Conservation (phyloP, 2,888 invertebrate species). For the Octonoba sinensis region DNA sequence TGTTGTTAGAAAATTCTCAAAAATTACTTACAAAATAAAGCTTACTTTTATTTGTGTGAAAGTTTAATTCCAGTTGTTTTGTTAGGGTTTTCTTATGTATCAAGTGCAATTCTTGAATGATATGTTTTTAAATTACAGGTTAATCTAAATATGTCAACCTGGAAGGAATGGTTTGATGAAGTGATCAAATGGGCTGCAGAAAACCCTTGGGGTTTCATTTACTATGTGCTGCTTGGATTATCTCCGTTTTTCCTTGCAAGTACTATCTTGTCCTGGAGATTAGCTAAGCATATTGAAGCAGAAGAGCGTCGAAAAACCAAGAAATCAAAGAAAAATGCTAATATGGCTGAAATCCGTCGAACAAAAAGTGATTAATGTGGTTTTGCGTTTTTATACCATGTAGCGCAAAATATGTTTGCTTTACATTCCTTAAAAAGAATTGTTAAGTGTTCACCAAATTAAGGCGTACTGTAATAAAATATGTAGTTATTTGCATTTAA, state of each 20-base stretch:
- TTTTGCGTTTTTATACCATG: too few species aligned
- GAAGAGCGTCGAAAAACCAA: conserved; percentile 74
- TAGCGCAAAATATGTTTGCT: too few species aligned
- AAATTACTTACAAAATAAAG: too few species aligned
- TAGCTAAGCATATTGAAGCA: conserved; percentile 74
- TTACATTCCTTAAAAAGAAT: too few species aligned
- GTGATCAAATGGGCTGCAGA: conserved; percentile 69
- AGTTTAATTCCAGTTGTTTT: too few species aligned
- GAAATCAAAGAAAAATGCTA: conserved; percentile 72
- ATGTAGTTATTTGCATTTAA: too few species aligned
- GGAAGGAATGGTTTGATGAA: conserved; percentile 68
- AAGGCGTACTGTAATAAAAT: too few species aligned
- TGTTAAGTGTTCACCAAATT: too few species aligned
- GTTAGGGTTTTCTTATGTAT: too few species aligned
- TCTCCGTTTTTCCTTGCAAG: conserved; percentile 74
- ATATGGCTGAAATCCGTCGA: conserved; percentile 68
- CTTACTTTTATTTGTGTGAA: too few species aligned
- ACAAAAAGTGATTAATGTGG: conserved; percentile 36
- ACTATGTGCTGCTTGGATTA: conserved; percentile 73
- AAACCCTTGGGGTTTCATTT: conserved; percentile 73
- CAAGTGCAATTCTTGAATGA: background rate
- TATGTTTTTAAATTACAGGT: conserved; percentile 12
- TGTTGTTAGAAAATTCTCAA: too few species aligned
- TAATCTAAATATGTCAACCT: conserved; percentile 41
- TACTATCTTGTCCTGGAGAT: conserved; percentile 74